Conservation (phyloP, 1,140 invertebrate species). For the Phortica variegata region DNA sequence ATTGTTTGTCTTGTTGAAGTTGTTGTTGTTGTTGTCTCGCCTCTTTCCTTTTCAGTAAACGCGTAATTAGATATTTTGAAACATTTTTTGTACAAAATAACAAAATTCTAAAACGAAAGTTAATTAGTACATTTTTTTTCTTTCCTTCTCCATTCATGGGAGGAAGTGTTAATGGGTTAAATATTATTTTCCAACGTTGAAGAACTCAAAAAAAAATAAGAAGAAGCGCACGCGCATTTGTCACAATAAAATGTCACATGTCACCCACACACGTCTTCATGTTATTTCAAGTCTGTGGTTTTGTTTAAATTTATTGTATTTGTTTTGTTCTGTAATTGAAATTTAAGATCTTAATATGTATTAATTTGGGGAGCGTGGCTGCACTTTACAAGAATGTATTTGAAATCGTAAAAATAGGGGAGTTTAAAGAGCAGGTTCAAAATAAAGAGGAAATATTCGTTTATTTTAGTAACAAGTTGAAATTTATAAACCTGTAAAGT, state of each 20-base stretch:
- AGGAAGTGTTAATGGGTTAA: constrained; percentile 37
- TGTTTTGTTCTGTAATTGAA: no score
- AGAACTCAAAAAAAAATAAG: constrained; percentile 17
- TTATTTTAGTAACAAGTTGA: background rate
- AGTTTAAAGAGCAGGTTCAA: no score
- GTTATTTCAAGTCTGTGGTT: background rate
- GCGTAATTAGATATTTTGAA: constrained; percentile 48
- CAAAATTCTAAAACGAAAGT: constrained; percentile 45
- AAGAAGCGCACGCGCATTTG: background rate
- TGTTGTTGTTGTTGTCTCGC: constrained; percentile 26
- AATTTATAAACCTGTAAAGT: background rate
- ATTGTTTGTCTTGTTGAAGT: constrained; percentile 47
- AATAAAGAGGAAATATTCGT: no score
- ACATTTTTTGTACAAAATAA: constrained; percentile 43
- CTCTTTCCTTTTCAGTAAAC: constrained; percentile 19
- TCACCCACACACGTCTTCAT: background rate
- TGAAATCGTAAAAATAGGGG: background rate
- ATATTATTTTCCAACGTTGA: constrained; percentile 34
- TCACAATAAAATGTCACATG: background rate
- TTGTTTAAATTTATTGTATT: background rate
- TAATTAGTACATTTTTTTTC: constrained; percentile 40
- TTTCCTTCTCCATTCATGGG: constrained; percentile 1
- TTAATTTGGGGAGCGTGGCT: background rate
- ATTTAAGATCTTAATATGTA: no score
- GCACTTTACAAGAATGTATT: background rate